Conservation (phyloP, 2,113 vertebrate genomes). For the Protobothrops mucrosquamatus region DNA sequence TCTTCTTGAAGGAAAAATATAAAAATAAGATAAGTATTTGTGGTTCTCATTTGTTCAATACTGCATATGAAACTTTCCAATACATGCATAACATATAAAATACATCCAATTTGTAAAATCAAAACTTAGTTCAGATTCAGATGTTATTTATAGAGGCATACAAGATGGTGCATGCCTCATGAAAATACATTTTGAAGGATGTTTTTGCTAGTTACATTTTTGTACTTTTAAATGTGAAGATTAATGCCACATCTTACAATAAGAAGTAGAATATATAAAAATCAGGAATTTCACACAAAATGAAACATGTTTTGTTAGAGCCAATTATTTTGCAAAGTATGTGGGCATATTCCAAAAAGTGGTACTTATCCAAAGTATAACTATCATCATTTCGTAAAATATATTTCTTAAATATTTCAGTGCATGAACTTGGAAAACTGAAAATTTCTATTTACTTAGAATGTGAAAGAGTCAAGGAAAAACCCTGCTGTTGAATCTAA, state of each 20-base stretch:
- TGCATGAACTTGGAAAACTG: background rate
- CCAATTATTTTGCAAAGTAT: background rate
- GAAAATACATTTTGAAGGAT: constrained; percentile 32
- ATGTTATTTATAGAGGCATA: constrained; percentile 10
- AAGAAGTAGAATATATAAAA: constrained; percentile 36
- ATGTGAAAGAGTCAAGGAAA: background rate
- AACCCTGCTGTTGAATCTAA: background rate
- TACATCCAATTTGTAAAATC: constrained; percentile 24
- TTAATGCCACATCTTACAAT: background rate
- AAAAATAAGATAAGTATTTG: background rate
- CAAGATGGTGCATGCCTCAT: constrained; percentile 11
- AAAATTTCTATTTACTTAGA: background rate
- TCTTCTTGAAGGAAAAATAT: background rate
- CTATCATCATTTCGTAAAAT: background rate
- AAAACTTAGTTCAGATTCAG: constrained; percentile 15
- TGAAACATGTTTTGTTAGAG: background rate
- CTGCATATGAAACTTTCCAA: constrained; percentile 1
- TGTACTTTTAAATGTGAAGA: constrained; percentile 13
- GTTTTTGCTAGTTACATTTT: constrained; percentile 32
- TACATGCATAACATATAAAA: background rate
- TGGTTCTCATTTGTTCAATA: background rate
- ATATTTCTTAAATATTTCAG: background rate
- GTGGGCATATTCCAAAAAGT: constrained; percentile 10
- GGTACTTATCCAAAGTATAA: background rate
- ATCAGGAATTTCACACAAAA: constrained; percentile 18